Base-by-base conservation (phyloP, 2,113 vertebrate genomes). In the Deroptyus accipitrinus region DNA sequence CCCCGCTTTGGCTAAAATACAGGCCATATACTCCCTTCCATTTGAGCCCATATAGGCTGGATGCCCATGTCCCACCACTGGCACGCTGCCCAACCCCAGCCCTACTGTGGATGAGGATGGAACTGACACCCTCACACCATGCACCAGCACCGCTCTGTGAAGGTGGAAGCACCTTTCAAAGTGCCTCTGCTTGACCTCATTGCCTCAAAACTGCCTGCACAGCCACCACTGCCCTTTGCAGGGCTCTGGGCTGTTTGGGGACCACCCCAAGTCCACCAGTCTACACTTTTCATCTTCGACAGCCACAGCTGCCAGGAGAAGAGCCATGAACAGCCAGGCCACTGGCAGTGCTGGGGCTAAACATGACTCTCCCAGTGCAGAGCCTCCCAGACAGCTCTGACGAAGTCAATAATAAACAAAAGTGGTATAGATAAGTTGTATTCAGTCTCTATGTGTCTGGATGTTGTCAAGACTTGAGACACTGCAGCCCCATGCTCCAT, bases 71-170 rank as follows among this genome's bases (percentile, higher is more conserved):
- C 33, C 28, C 39, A 33, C 46, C 25, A 31, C 31, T 3, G 37
- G 63, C 2, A 6, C 13, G 4, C 39, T 46, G 20, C 27, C 31
- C 4, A 1, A 28, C 28, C 31, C 48, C 44, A 48, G 41, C 19
- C 49, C 41, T 28, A 25, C 8, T 2, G 1, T 7, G 57, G 39
- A 7, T 2, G 0, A 7, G 17, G 48, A 15, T 6, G 10, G 48
- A 31, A 35, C 41, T 39, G 49, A 64, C 25, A 17, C 49, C 24
- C 25, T 66, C 11, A 1, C 41, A 17, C n/a, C 41, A 3, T 28
- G 54, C 17, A 1, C 27, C 33, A 46, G 33, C 59, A 64, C 48
- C 4, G 17, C 28, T 55, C 39, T 27, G 1, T 6, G 7, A 13
- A 46, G 39, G 13, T 46, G 39, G 37, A 25, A 25, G 30, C 49